Conservation (phyloP, 1,140 invertebrate species). For the Trichogramma pretiosum region DNA sequence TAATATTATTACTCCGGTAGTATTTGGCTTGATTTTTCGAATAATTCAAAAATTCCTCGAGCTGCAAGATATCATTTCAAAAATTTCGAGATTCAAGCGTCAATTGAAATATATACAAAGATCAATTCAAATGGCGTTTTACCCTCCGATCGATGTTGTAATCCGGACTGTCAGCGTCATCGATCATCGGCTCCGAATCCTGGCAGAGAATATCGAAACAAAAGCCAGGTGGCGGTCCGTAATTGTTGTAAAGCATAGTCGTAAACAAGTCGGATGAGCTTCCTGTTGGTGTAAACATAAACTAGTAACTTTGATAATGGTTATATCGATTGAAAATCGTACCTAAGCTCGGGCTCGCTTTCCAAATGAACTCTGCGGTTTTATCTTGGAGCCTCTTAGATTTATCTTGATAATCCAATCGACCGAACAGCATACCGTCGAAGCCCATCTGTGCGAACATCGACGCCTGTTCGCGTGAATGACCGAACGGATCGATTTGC, state of each 20-base stretch:
- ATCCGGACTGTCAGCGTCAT: slow-evolving; percentile 60
- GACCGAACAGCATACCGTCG: slow-evolving; percentile 79
- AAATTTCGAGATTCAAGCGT: slow-evolving; percentile 11
- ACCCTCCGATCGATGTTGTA: slow-evolving; percentile 66
- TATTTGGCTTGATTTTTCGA: slow-evolving; percentile 39
- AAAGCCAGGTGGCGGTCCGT: slow-evolving; percentile 75
- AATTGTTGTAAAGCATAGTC: slow-evolving; percentile 65
- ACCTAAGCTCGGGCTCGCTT: slow-evolving; percentile 61
- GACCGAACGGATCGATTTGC: slow-evolving; percentile 93
- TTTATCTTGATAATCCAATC: slow-evolving; percentile 86
- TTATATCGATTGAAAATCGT: too few relatives aligned
- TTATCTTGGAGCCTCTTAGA: slow-evolving; percentile 49
- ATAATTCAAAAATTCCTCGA: slow-evolving; percentile 21
- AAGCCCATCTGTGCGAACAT: slow-evolving; percentile 76
- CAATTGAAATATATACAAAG: too few relatives aligned
- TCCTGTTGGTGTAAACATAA: slow-evolving; percentile 37
- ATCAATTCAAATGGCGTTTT: too few relatives aligned
- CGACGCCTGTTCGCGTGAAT: slow-evolving; percentile 79
- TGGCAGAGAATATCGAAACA: slow-evolving; percentile 79
- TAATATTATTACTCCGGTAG: slow-evolving; percentile 62
- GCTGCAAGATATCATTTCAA: slow-evolving; percentile 17
- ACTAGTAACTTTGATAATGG: too few relatives aligned
- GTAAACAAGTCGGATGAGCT: slow-evolving; percentile 58
- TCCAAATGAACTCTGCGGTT: slow-evolving; percentile 81
- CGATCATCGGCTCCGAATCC: slow-evolving; percentile 69